A percentile compares a stretch with the other conserved stretches of the same genome.
Evolutionary conservation across 2,797 vertebrate species (phyloP).

Genomic region (Rhabdomys pumilio): DNA sequence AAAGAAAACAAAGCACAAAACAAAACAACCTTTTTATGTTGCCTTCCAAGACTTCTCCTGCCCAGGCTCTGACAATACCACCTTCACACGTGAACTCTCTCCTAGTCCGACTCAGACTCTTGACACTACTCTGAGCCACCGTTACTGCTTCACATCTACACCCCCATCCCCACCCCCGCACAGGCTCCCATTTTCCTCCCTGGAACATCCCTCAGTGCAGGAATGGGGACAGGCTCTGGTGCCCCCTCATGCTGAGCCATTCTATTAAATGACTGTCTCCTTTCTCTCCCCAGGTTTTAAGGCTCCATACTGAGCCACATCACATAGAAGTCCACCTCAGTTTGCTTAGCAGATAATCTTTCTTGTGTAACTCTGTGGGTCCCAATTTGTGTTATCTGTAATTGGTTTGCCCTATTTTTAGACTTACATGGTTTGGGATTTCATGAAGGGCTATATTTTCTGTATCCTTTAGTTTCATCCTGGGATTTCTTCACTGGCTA

Average conservation of each 20-base stretch:
- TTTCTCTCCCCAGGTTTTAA: neutral
- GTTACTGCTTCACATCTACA: neutral
- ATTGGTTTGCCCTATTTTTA: constrained; percentile 36
- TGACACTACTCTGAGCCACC: neutral
- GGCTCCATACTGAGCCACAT: neutral
- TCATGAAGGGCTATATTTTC: neutral
- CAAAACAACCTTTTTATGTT: neutral
- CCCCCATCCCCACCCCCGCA: neutral
- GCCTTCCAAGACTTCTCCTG: neutral
- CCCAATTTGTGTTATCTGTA: neutral
- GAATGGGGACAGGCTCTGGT: neutral
- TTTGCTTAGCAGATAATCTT: neutral
- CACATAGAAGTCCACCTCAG: neutral
- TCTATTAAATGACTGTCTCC: neutral
- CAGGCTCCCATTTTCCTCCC: neutral
- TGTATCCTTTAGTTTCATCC: neutral
- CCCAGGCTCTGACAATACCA: neutral
- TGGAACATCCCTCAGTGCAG: neutral
- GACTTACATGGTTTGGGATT: neutral
- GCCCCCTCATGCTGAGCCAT: neutral
- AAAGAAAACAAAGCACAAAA: neutral
- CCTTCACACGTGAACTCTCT: neutral
- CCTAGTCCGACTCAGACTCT: neutral
- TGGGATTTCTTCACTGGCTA: constrained; percentile 36
- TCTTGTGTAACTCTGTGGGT: neutral